Evolutionary conservation across 23 tunicate genomes (phyloP).

Genomic region (Ciona savignyi): DNA sequence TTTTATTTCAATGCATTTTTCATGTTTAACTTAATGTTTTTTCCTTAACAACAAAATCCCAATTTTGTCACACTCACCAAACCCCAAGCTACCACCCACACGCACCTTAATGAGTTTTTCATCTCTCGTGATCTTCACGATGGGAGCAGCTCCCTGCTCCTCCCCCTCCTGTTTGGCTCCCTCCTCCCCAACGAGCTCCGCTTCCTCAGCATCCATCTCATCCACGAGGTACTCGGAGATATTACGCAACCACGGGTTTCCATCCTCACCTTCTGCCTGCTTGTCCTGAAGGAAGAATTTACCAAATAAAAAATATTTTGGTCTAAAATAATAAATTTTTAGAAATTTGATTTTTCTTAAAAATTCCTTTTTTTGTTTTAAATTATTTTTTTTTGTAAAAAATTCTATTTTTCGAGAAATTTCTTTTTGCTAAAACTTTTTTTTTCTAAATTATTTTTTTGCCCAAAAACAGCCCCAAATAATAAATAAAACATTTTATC

Average conservation of each 20-base stretch:
- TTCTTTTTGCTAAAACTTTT: neutral
- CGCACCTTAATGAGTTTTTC: slow-evolving; percentile 51
- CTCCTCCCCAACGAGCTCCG: slow-evolving; percentile 45
- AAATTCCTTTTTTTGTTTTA: too few species aligned
- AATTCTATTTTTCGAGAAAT: too few species aligned
- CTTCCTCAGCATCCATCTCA: slow-evolving; percentile 86
- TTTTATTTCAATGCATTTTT: neutral
- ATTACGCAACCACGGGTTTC: slow-evolving; percentile 78
- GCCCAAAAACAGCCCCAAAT: too few species aligned
- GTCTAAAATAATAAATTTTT: too few species aligned
- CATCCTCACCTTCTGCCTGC: neutral
- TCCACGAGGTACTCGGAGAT: slow-evolving; percentile 89
- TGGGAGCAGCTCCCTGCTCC: slow-evolving; percentile 37
- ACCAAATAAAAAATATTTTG: too few species aligned
- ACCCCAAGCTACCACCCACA: too few species aligned
- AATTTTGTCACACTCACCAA: too few species aligned
- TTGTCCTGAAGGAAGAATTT: too few species aligned
- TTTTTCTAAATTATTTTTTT: too few species aligned
- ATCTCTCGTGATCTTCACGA: slow-evolving; percentile 66
- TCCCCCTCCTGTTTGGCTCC: slow-evolving; percentile 40
- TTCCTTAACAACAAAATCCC: neutral
- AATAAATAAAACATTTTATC: too few species aligned
- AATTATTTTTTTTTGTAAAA: too few species aligned
- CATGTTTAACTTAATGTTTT: neutral
- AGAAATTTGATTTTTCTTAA: too few species aligned